A percentile compares a stretch with the other conserved stretches of the same genome.
Evolutionary conservation across 1,140 invertebrate genomes (phyloP).

Genomic region (Trichomalopsis sarcophagae): DNA sequence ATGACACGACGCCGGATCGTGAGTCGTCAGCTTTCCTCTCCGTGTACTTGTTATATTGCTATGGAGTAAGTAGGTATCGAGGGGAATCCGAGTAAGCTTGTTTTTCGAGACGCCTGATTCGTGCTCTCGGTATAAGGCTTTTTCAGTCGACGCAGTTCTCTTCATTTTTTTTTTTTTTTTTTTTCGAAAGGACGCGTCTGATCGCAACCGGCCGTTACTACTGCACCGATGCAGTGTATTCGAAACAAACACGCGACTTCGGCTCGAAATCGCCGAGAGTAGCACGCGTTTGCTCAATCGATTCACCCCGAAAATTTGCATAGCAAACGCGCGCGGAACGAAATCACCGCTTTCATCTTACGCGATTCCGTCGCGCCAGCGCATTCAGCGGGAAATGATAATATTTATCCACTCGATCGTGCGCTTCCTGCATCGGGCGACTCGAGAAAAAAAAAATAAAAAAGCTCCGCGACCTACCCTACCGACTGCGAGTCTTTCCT

Average conservation of each 20-base stretch:
- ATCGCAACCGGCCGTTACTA: too few species aligned
- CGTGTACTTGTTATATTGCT: not conserved
- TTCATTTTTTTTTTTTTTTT: too few species aligned
- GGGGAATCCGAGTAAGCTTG: not conserved
- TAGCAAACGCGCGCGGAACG: not conserved
- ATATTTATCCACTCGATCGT: slow-evolving; percentile 11
- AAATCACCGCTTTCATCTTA: slow-evolving; percentile 8
- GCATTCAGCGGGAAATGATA: not conserved
- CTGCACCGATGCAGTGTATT: too few species aligned
- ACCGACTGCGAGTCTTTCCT: not conserved
- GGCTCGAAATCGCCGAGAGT: not conserved
- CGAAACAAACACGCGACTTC: too few species aligned
- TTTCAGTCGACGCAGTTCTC: too few species aligned
- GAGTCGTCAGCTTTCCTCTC: not conserved
- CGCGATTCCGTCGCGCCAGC: not conserved
- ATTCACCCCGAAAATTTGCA: not conserved
- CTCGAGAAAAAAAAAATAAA: not conserved
- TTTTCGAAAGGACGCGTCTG: too few species aligned
- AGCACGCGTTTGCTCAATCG: slow-evolving; percentile 21
- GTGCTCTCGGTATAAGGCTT: not conserved
- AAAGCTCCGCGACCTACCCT: not conserved
- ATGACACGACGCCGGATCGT: not conserved
- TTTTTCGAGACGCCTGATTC: not conserved
- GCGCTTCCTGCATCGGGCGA: too few species aligned
- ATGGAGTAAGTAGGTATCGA: not conserved